Evolutionary conservation across 2,113 vertebrate species (phyloP).

Genomic region (Ia io): DNA sequence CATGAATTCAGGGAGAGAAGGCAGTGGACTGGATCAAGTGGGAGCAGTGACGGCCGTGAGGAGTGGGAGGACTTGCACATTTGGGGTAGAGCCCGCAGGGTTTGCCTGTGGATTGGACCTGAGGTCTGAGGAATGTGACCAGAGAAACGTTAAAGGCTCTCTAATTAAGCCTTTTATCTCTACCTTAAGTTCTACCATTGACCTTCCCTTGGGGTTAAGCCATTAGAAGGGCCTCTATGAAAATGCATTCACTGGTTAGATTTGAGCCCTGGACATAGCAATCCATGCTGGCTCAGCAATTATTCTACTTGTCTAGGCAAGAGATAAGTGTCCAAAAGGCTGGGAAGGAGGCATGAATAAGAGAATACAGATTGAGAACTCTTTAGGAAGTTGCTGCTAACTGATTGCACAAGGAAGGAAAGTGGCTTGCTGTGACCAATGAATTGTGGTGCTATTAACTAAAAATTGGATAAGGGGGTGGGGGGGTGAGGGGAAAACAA

Average conservation of each 20-base stretch:
- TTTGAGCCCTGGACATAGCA: not conserved
- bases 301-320: not conserved
- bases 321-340: not conserved
- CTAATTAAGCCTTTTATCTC: not conserved
- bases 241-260: not conserved
- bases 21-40: fast-evolving
- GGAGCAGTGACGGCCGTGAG: not conserved
- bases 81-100: not conserved
- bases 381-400: not conserved
- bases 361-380: not conserved
- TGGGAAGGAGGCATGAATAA: not conserved
- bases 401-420: not conserved
- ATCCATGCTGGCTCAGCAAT: not conserved
- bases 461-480: not conserved
- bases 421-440: conserved; percentile 12
- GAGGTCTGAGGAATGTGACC: not conserved
- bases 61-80: not conserved
- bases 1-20: not conserved
- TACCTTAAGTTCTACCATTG: not conserved
- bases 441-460: not conserved
- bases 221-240: not conserved
- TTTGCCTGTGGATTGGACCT: not conserved
- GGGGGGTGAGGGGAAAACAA: not conserved
- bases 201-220: not conserved
- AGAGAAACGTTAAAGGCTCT: not conserved